These are phyloP conservation scores for Parambassis ranga DNA, from an alignment of 2,797 vertebrate genomes.

Conservation along the genomic window DNA sequence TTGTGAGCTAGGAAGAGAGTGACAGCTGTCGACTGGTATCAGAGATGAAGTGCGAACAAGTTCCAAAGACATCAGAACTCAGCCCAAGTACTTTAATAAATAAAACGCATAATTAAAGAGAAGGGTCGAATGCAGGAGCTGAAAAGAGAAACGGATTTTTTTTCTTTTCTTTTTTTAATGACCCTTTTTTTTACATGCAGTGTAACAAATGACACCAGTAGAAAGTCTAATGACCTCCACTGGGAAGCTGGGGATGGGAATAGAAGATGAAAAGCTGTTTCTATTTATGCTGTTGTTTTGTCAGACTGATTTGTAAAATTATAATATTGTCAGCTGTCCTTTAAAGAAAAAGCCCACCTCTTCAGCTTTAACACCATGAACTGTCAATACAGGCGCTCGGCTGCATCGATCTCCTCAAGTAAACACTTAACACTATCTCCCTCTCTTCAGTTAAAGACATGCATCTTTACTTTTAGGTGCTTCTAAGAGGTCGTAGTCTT, in stretches of 20 bases:
- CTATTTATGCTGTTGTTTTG: neutral
- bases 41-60: slow-evolving; percentile 14
- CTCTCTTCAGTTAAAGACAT: neutral
- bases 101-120: neutral
- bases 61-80: neutral
- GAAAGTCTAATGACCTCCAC: neutral
- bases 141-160: neutral
- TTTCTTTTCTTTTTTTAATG: neutral
- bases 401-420: neutral
- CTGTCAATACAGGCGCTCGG: neutral
- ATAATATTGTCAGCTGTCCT: neutral
- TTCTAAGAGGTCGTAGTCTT: neutral
- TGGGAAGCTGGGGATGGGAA: neutral
- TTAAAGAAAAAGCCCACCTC: neutral
- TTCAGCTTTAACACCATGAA: neutral
- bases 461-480: neutral
- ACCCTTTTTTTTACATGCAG: neutral
- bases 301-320: neutral
- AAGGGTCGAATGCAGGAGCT: too few relatives aligned
- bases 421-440: slow-evolving; percentile 1
- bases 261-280: neutral
- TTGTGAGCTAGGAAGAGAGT: slow-evolving; percentile 1
- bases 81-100: neutral
- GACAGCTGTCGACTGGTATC: slow-evolving; percentile 23
- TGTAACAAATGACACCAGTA: neutral